Conservation (phyloP, 2,113 vertebrate genomes). For the Pelecanus crispus region DNA sequence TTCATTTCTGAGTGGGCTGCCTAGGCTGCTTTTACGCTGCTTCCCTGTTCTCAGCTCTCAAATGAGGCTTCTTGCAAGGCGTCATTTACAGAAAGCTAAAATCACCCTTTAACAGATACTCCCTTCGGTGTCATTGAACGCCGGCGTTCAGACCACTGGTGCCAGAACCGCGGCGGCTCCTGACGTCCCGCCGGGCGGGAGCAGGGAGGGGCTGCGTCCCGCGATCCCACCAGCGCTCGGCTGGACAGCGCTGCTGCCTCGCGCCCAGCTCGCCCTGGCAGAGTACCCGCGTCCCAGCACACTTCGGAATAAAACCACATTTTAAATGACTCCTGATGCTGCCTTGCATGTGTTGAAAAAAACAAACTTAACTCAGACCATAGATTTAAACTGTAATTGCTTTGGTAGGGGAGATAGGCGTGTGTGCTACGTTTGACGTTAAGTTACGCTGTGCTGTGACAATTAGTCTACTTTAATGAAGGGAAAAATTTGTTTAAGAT, state of each 20-base stretch:
- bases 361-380: neutral
- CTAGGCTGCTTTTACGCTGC: neutral
- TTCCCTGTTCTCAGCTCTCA: neutral
- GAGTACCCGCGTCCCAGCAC: fast-evolving
- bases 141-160: fast-evolving
- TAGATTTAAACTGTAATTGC: neutral
- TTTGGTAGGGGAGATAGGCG: neutral
- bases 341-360: neutral
- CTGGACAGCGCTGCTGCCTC: neutral
- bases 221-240: neutral
- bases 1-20: neutral
- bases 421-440: neutral
- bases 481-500: neutral
- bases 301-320: neutral
- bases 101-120: fast-evolving
- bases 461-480: neutral
- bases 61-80: neutral
- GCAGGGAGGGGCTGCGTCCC: neutral
- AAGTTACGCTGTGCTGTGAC: neutral
- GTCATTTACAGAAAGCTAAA: neutral
- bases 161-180: neutral
- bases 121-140: fast-evolving
- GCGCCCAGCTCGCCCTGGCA: neutral
- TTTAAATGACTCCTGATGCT: neutral
- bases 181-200: fast-evolving